Conservation (phyloP, 2,113 vertebrate genomes). For the Galbula dea region DNA sequence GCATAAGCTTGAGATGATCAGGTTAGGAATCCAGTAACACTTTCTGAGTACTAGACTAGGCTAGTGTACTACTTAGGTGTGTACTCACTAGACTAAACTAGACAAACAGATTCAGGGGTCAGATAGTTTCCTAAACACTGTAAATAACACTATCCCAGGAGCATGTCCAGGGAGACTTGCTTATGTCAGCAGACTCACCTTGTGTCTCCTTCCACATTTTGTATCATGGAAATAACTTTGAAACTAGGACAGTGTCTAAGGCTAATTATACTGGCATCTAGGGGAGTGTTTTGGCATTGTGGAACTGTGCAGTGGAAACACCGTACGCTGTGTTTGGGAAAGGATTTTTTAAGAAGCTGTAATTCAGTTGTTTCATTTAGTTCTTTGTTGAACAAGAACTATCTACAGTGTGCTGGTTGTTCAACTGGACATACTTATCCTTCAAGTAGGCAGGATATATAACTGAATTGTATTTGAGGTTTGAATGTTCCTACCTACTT, state of each 20-base stretch:
- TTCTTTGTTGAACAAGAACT: neutral
- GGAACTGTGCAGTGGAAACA: neutral
- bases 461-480: neutral
- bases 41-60: conserved; percentile 25
- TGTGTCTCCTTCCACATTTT: neutral
- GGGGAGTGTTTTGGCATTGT: neutral
- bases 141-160: conserved; percentile 22
- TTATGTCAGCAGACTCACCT: conserved; percentile 32
- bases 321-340: neutral
- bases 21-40: neutral
- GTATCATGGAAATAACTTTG: neutral
- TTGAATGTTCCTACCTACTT: neutral
- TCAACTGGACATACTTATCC: neutral
- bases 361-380: neutral
- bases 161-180: conserved; percentile 11
- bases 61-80: conserved; percentile 2
- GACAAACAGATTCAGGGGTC: conserved; percentile 51
- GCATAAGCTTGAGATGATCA: conserved; percentile 46
- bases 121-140: conserved; percentile 38
- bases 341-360: neutral
- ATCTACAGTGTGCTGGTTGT: neutral
- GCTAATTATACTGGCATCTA: neutral
- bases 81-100: conserved; percentile 12
- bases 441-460: neutral
- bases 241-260: neutral